Evolutionary conservation across 2,797 vertebrate species (phyloP), one percentile per base, ranked within the genome.

Genomic region (Miichthys miiuy): DNA sequence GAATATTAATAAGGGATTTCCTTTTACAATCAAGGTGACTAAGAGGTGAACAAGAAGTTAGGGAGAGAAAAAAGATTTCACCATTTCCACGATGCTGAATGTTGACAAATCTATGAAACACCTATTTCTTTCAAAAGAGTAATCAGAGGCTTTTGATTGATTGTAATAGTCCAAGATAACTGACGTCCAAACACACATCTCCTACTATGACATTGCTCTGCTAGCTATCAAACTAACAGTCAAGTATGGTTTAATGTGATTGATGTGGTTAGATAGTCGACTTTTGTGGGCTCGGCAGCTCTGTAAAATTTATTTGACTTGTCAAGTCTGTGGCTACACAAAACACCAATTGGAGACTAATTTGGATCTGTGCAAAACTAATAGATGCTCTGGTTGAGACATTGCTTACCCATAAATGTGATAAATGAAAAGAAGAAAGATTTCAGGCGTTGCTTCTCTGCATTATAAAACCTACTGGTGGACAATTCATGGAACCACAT

Each of bases 1-100:
- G 55, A 66, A 61, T 69, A 61, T 56, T n/a, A 55, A 79, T 58
- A 0, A 38, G 62, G 20, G 14, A n/a, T 72, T 27, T 54, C 47
- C 13, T 10, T 21, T 23, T n/a, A 3, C 46, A 63, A 74, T 44
- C 34, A 58, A 58, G 65, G 58, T 46, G 54, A 57, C 52, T 34
- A 48, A 34, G 50, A 71, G 27, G 20, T 57, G 58, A 72, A 9
- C 13, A 51, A 5, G 4, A 48, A 20, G 7, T 44, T 52, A 2
- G 34, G 1, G 34, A 34, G 7, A 34, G 34, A 34, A 34, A 34
- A 34, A 34, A 34, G 34, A 8, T 30, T 30, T 41, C 6, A 12
- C 8, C 14, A 34, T 48, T 30, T 64, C 17, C 13, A 8, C 13
- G 3, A 6, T 5, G 20, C 11, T 11, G 5, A 27, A 1, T 18